Base-by-base conservation (phyloP, 2,113 vertebrate genomes). In the Seriola rivoliana region DNA sequence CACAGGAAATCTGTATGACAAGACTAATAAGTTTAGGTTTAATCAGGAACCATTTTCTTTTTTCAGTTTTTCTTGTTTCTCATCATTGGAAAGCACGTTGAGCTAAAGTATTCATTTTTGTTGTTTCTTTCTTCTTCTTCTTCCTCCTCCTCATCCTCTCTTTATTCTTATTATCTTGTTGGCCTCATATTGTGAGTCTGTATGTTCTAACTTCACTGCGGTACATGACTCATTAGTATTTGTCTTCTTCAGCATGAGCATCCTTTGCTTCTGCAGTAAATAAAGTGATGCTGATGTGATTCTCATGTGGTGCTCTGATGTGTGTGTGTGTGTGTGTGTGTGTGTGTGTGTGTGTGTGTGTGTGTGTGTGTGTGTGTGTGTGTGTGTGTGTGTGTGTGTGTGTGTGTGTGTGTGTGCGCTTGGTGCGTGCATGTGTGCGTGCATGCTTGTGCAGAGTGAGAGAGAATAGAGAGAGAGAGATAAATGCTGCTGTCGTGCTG, bases 401-500 rank as follows among this genome's bases (percentile, higher is more conserved):
- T 80, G 69, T 79, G 63, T 71, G 69, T 68, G 71, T 44, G 32
- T 63, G 64, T 2, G 12, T 38, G 29, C 29, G 29, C 29, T 29
- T 29, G 29, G 29, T 2, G 29, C 29, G 38, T 38, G 38, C 8
- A 8, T 38, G 38, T 1, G 38, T 38, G 38, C 8, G 5, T 38
- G 38, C 8, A 7, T 38, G 38, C 6, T 5, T 38, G 55, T 19
- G 59, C 16, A 68, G 58, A 77, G 64, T 1, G 59, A 52, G 71
- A 78, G 19, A 84, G 80, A 79, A 75, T 23, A 67, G 67, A 46
- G 74, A 34, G 55, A 55, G 82, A 83, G 89, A 92, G 92, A 94
- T 92, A 94, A 92, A 94, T 93, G 89, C 88, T 82, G 89, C 89
- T 93, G 92, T 91, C 90, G 76, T 89, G 88, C 89, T 89, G 91